These are phyloP conservation scores for Epistrophella euchroma DNA, from an alignment of 2,888 invertebrate genomes.

Conservation along the genomic window DNA sequence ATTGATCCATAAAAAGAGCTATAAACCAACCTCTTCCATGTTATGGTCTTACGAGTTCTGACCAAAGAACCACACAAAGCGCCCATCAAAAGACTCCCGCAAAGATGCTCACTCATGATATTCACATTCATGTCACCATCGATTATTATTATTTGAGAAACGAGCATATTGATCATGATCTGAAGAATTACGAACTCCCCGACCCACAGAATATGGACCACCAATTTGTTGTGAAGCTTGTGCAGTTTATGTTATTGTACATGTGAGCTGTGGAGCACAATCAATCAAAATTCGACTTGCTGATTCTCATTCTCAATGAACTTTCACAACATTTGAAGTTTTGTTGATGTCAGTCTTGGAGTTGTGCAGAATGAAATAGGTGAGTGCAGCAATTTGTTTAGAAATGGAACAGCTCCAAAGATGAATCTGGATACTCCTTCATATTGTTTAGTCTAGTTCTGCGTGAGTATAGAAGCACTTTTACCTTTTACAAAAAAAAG, in stretches of 20 bases:
- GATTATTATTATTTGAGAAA: slow-evolving; percentile 69
- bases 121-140: slow-evolving; percentile 54
- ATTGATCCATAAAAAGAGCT: slow-evolving; percentile 8
- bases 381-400: slow-evolving; percentile 51
- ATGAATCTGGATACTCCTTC: not conserved
- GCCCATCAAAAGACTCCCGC: slow-evolving; percentile 22
- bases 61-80: slow-evolving; percentile 22
- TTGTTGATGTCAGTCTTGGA: not conserved
- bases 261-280: slow-evolving; percentile 23
- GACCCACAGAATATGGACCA: slow-evolving; percentile 32
- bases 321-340: slow-evolving; percentile 61
- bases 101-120: slow-evolving; percentile 41
- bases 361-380: not conserved
- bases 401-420: not conserved
- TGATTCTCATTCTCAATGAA: slow-evolving; percentile 38
- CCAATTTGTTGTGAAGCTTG: slow-evolving; percentile 48
- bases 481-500: slow-evolving; percentile 39
- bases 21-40: not conserved
- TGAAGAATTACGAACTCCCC: slow-evolving; percentile 40
- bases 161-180: slow-evolving; percentile 56
- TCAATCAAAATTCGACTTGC: slow-evolving; percentile 64
- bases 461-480: slow-evolving; percentile 31
- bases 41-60: not conserved
- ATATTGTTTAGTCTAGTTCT: slow-evolving; percentile 41
- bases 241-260: slow-evolving; percentile 3